Conservation (phyloP, 2,888 invertebrate species). For the Lasius fuliginosus region DNA sequence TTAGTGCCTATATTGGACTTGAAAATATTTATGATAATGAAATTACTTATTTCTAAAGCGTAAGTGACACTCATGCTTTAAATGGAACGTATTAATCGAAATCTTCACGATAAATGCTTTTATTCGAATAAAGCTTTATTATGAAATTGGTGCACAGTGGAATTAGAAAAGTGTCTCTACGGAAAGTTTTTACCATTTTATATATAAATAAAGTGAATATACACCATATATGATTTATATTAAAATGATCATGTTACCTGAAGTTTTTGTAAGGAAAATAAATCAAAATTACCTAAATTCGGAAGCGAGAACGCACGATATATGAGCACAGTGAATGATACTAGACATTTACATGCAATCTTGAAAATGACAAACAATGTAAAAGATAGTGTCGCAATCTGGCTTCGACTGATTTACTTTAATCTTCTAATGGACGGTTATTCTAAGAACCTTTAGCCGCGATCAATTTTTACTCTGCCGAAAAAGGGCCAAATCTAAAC, state of each 20-base stretch:
- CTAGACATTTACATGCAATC: constrained; percentile 68
- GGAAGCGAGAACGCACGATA: neutral
- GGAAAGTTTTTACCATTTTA: neutral
- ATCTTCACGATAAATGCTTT: neutral
- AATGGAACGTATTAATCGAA: neutral
- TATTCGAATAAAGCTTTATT: neutral
- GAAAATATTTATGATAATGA: neutral
- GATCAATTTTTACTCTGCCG: constrained; percentile 82
- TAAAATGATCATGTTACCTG: neutral
- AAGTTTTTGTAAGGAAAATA: neutral
- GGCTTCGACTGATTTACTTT: constrained; percentile 82
- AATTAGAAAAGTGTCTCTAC: neutral
- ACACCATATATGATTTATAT: neutral
- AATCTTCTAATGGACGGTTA: constrained; percentile 73
- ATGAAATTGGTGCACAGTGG: neutral
- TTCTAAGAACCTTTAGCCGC: constrained; percentile 70
- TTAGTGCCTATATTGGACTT: constrained; percentile 18
- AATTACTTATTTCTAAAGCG: neutral
- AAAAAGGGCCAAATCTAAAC: constrained; percentile 79
- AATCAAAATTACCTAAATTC: constrained; percentile 16
- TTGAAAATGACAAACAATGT: constrained; percentile 60
- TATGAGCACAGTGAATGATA: neutral
- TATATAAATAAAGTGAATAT: neutral
- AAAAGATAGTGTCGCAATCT: constrained; percentile 76
- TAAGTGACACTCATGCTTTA: constrained; percentile 16